A percentile compares a stretch with the other conserved stretches of the same genome.
These are phyloP conservation scores for Stratiomys singularior DNA, from an alignment of 2,888 invertebrate species.

Conservation along the genomic window DNA sequence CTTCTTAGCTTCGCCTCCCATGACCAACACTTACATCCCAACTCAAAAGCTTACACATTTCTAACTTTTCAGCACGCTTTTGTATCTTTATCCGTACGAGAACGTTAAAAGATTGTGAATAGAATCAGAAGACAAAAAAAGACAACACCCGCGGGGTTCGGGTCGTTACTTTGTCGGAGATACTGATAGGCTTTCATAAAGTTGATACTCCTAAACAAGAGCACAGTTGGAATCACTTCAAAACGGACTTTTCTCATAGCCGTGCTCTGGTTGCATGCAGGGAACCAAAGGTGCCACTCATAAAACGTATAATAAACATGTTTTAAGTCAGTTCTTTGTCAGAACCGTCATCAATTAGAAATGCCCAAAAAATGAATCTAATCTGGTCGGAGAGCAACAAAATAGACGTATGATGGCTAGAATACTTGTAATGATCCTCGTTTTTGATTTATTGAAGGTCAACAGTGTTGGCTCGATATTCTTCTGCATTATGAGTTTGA, in stretches of 20 bases:
- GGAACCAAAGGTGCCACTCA: not conserved
- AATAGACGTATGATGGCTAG: not conserved
- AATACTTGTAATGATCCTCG: not conserved
- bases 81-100: too few relatives aligned
- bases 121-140: not conserved
- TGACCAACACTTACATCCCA: too few relatives aligned
- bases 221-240: constrained; percentile 3
- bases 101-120: not conserved
- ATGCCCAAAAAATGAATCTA: not conserved
- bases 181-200: not conserved
- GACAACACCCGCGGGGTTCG: not conserved
- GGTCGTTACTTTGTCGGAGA: constrained; percentile 5
- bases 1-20: too few relatives aligned
- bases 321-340: constrained; percentile 1
- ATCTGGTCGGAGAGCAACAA: not conserved
- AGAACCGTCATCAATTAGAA: constrained; percentile 24
- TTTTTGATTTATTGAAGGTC: constrained; percentile 15
- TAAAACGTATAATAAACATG: constrained; percentile 14
- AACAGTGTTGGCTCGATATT: too few relatives aligned
- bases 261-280: not conserved
- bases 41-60: too few relatives aligned
- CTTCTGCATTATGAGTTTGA: too few relatives aligned
- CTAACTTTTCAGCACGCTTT: too few relatives aligned
- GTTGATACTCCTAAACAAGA: not conserved
- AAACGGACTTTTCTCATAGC: not conserved